A percentile compares a stretch with the other conserved stretches of the same genome.
Evolutionary conservation across 2,797 vertebrate genomes (phyloP).

Genomic region (Myotis planiceps): DNA sequence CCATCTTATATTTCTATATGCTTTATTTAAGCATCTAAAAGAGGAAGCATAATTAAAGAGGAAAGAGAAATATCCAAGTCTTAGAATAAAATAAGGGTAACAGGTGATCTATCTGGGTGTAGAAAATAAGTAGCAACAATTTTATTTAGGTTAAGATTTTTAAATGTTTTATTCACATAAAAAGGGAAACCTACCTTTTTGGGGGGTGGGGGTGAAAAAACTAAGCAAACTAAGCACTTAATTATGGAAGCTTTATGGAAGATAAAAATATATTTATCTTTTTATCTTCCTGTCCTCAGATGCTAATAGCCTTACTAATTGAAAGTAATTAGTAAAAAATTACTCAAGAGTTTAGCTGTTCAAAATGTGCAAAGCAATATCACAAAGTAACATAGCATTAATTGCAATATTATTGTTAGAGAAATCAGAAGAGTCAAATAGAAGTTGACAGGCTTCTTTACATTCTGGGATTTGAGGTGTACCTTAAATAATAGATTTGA

Average conservation of each 20-base stretch:
- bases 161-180: constrained; percentile 1
- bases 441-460: background rate
- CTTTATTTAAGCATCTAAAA: background rate
- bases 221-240: background rate
- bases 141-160: background rate
- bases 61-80: background rate
- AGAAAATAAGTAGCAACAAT: background rate
- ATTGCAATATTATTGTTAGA: background rate
- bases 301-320: background rate
- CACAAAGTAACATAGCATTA: background rate
- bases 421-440: background rate
- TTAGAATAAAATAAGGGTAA: background rate
- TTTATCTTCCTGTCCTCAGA: background rate
- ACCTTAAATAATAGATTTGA: background rate
- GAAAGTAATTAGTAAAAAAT: background rate
- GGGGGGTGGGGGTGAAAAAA: background rate
- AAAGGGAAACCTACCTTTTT: background rate
- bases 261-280: background rate
- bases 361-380: background rate
- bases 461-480: background rate
- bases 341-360: background rate
- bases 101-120: background rate
- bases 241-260: background rate
- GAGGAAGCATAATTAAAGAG: background rate
- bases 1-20: background rate